These are phyloP conservation scores for Thryonomys swinderianus DNA, from an alignment of 2,113 vertebrate species.

Conservation along the genomic window DNA sequence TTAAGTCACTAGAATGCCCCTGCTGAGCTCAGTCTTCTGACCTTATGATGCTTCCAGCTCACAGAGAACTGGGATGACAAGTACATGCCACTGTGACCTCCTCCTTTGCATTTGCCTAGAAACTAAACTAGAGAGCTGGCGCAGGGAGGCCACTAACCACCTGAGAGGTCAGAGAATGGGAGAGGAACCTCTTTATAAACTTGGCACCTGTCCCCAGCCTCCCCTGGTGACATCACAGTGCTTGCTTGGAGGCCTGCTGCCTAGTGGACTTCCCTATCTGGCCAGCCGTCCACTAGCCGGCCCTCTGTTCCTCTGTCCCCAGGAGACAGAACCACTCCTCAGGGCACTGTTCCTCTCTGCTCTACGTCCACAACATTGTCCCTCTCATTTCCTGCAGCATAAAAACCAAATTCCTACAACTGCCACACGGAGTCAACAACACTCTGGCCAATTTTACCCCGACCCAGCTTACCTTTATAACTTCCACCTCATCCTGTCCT, in stretches of 20 bases:
- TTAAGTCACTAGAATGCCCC: not conserved
- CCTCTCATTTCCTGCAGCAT: not conserved
- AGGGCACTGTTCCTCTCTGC: not conserved
- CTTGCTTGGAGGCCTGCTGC: not conserved
- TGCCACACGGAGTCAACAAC: not conserved
- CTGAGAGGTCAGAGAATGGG: not conserved
- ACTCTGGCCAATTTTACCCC: not conserved
- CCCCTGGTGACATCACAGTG: not conserved
- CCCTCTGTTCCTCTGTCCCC: not conserved
- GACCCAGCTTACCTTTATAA: not conserved
- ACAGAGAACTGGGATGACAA: not conserved
- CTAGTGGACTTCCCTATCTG: fast-evolving
- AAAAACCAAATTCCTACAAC: not conserved
- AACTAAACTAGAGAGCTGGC: not conserved
- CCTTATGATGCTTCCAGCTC: not conserved
- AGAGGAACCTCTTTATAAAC: not conserved
- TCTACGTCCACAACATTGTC: not conserved
- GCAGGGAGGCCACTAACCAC: not conserved
- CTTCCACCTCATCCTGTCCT: not conserved
- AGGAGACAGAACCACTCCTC: not conserved
- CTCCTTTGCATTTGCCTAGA: not conserved
- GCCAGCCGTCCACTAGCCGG: no score
- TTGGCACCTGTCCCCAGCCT: not conserved
- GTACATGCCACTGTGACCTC: not conserved
- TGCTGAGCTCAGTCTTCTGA: not conserved